phyloP scores from a whole-genome alignment of 2,888 invertebrate species.

The Coenonympha glycerion region DNA sequence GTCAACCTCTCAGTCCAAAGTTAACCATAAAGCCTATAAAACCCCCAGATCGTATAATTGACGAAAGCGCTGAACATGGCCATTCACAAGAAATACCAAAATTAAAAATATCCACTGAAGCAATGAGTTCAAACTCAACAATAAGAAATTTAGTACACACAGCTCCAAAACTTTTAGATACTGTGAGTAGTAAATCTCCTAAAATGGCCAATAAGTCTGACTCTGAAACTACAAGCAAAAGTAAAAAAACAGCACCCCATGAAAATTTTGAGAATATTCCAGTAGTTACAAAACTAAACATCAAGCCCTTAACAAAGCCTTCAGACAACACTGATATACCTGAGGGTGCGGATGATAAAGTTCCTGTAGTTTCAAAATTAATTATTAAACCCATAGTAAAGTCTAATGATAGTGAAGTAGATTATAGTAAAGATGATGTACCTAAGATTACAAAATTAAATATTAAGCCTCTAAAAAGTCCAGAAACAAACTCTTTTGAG shows the following conservation, averaged over 20 bases:
- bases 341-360: conserved; percentile 53
- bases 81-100: conserved; percentile 39
- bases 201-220: conserved; percentile 65
- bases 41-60: conserved; percentile 45
- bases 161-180: conserved; percentile 61
- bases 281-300: conserved; percentile 63
- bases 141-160: conserved; percentile 17
- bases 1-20: conserved; percentile 65
- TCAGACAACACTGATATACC: conserved; percentile 48
- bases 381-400: conserved; percentile 73
- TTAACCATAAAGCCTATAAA: conserved; percentile 69
- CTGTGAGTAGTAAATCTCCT: conserved; percentile 6
- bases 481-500: conserved; percentile 59
- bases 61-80: conserved; percentile 37
- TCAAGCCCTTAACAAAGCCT: conserved; percentile 68
- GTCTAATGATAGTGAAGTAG: conserved; percentile 67
- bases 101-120: conserved; percentile 48
- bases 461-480: conserved; percentile 72
- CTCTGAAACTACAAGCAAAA: conserved; percentile 39
- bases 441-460: conserved; percentile 73
- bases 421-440: conserved; percentile 64
- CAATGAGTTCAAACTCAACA: conserved; percentile 42
- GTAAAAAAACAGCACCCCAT: conserved; percentile 25
- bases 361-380: conserved; percentile 73
- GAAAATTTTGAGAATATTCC: conserved; percentile 58